Percentiles rank a stretch among this genome's conserved stretches.
Conservation (phyloP, 2,113 vertebrate genomes). For the Heterocephalus glaber region DNA sequence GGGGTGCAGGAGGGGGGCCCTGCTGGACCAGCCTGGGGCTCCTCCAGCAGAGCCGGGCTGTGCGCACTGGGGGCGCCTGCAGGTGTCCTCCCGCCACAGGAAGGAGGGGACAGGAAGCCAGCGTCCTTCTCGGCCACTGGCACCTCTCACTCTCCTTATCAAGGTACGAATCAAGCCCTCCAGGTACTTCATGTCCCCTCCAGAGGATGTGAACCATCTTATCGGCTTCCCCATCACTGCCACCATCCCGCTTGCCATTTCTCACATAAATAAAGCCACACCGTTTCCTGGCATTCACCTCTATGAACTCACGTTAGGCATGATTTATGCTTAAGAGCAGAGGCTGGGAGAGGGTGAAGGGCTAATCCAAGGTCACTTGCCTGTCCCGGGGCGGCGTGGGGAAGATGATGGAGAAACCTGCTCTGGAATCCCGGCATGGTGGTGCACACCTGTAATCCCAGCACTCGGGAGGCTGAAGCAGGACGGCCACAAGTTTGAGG, state of each 20-base stretch:
- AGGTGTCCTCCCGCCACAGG: accelerated
- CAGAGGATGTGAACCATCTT: not conserved
- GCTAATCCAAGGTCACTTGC: not conserved
- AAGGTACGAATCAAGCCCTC: not conserved
- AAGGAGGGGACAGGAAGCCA: too few species aligned
- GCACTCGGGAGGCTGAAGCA: not conserved
- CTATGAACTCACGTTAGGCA: not conserved
- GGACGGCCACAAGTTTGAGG: not conserved
- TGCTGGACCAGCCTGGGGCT: too few species aligned
- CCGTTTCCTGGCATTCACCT: not conserved
- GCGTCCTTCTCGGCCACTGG: not conserved
- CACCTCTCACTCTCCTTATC: not conserved
- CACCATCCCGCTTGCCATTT: not conserved
- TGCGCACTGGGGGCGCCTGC: not conserved
- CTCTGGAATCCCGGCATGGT: not conserved
- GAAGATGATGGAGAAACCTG: not conserved
- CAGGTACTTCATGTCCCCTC: not conserved
- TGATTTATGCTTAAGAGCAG: not conserved
- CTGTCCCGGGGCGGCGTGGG: not conserved
- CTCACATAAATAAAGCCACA: not conserved
- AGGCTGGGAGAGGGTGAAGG: not conserved
- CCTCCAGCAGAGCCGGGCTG: not conserved
- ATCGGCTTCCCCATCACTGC: not conserved
- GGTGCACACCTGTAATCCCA: not conserved
- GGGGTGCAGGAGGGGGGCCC: accelerated